phyloP scores from a whole-genome alignment of 1,140 invertebrate genomes.

The Pseudomyrmex gracilis region DNA sequence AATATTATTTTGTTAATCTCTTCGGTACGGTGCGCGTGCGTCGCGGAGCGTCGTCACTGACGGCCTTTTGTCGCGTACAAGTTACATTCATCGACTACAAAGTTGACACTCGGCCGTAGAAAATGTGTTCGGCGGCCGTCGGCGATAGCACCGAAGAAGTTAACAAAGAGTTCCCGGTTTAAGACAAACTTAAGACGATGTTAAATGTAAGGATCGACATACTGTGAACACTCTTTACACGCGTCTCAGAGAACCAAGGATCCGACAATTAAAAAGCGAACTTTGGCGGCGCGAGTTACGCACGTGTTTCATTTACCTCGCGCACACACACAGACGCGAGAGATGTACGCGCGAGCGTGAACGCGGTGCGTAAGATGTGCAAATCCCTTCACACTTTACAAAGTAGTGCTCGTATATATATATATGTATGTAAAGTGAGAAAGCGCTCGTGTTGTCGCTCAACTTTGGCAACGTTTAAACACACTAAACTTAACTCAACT shows the following conservation, averaged over 20 bases:
- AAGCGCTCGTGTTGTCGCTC: constrained; percentile 75
- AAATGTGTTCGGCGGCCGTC: no score
- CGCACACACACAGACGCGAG: constrained; percentile 10
- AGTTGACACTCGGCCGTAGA: no score
- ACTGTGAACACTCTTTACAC: no score
- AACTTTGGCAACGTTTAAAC: constrained; percentile 70
- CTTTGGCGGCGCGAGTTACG: constrained; percentile 40
- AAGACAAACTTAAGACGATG: no score
- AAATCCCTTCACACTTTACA: constrained; percentile 47
- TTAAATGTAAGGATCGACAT: background rate
- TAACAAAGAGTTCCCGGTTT: no score
- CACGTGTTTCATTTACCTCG: constrained; percentile 3
- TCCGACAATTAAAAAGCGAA: constrained; percentile 23
- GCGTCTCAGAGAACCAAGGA: background rate
- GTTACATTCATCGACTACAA: no score
- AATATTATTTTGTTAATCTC: no score
- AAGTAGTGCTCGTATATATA: constrained; percentile 62
- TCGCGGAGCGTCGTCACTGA: no score
- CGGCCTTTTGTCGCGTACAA: no score
- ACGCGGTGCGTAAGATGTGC: constrained; percentile 57
- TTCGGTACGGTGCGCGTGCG: no score
- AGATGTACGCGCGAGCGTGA: constrained; percentile 34
- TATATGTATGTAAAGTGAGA: constrained; percentile 34
- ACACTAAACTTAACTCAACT: constrained; percentile 76
- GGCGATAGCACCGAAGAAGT: no score